These are phyloP conservation scores for Eugnorisma glareosa DNA, from an alignment of 2,888 invertebrate genomes.

Conservation along the genomic window DNA sequence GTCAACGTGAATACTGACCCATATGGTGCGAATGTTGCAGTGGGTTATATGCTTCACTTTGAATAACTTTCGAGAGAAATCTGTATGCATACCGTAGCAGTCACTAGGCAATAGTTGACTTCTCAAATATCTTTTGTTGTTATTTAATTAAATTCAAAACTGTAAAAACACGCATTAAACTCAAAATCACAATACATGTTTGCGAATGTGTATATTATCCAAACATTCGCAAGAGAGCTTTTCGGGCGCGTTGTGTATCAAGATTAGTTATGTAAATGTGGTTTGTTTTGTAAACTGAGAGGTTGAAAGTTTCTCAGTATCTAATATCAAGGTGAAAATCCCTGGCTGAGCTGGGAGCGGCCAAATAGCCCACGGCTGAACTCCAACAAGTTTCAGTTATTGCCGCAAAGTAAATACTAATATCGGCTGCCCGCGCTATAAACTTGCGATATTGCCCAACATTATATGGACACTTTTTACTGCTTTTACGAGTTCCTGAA, in stretches of 20 bases:
- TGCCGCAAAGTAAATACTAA: conserved; percentile 78
- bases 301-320: conserved; percentile 49
- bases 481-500: conserved; percentile 66
- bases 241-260: conserved; percentile 34
- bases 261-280: conserved; percentile 53
- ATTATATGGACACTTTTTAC: conserved; percentile 68
- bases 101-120: neutral
- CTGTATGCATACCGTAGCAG: neutral
- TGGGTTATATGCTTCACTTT: conserved; percentile 9
- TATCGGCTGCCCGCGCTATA: conserved; percentile 70
- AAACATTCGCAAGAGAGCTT: conserved; percentile 45
- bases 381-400: conserved; percentile 73
- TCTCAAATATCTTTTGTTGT: conserved; percentile 29
- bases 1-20: conserved; percentile 28
- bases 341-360: conserved; percentile 48
- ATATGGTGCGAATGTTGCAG: conserved; percentile 24
- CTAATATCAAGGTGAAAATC: conserved; percentile 65
- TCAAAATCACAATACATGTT: conserved; percentile 47
- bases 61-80: conserved; percentile 10
- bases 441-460: conserved; percentile 71
- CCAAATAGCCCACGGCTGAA: conserved; percentile 64
- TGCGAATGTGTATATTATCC: conserved; percentile 49
- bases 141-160: conserved; percentile 23
- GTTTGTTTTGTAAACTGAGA: conserved; percentile 51
- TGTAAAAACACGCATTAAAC: conserved; percentile 25